Base-by-base conservation (phyloP, 2,797 vertebrate genomes). In the Halcyon badia region DNA sequence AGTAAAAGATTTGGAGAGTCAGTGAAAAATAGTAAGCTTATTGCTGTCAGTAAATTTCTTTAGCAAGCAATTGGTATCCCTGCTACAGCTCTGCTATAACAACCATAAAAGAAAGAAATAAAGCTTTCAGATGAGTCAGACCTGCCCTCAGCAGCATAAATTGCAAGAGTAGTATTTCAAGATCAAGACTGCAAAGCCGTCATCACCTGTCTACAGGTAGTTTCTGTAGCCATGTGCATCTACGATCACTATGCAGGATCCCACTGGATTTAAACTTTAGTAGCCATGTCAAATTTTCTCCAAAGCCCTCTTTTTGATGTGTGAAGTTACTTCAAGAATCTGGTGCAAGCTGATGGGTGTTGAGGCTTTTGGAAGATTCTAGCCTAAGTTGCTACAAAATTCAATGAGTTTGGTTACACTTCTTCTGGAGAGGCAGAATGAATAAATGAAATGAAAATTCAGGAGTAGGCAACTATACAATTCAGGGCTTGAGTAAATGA, bases 1-100 rank as follows among this genome's bases (percentile, higher is more conserved):
- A 94, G 56, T 20, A 54, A 85, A 89, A 87, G 80, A 86, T 76
- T 33, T 77, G 73, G 66, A 89, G 28, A 77, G 44, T 84, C 91
- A 82, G 72, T 92, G 56, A 91, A 97, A 94, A 90, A 42, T 4
- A 65, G 83, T 39, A 87, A 94, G 62, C 88, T 93, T 84, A 86
- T 33, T 80, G 77, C 85, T 94, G 77, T 93, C 90, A 89, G 91
- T 87, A 95, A 90, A 87, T 87, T 93, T 93, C 62, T 84, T 33
- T 10, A 85, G 83, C 48, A 37, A 86, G 80, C 48, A 95, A 83
- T 77, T 37, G 77, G 62, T 86, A 57, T 57, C 93, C 52, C 52
- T 65, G 80, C 72, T 76, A 31, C 48, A 69, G 82, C 51, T 94
- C 56, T 82, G 49, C 83, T 95, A 2, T 62, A 93, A 93, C 62